Conservation (phyloP, 2,797 vertebrate genomes). For the Myotis planiceps region DNA sequence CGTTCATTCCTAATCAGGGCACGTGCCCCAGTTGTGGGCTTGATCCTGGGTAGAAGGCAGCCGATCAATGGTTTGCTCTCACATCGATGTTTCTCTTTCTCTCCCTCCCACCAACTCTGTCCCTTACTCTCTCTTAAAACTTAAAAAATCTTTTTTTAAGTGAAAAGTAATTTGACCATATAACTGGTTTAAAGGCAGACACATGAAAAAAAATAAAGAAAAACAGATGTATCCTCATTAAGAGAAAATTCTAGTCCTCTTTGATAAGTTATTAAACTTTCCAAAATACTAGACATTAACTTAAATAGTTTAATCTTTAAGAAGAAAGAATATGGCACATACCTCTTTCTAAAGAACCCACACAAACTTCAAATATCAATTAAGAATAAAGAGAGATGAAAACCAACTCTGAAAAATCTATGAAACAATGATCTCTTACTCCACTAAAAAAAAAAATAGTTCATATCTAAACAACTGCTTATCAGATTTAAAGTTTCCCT, state of each 20-base stretch:
- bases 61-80: neutral
- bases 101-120: neutral
- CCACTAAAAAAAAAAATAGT: neutral
- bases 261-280: constrained; percentile 34
- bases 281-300: neutral
- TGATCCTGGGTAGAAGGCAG: neutral
- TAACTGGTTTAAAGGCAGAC: constrained; percentile 1
- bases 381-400: neutral
- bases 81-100: neutral
- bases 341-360: neutral
- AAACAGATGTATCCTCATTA: neutral
- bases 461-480: neutral
- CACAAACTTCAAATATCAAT: neutral
- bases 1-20: neutral
- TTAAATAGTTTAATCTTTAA: constrained; percentile 13
- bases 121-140: neutral
- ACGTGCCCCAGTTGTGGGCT: neutral
- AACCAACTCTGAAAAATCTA: neutral
- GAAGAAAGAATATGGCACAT: neutral
- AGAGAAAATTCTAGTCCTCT: neutral
- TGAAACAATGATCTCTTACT: neutral
- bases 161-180: neutral
- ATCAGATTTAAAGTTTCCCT: neutral
- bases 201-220: neutral
- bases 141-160: neutral